Base-by-base conservation (phyloP, 2,113 vertebrate genomes). In the Nanorana parkeri region DNA sequence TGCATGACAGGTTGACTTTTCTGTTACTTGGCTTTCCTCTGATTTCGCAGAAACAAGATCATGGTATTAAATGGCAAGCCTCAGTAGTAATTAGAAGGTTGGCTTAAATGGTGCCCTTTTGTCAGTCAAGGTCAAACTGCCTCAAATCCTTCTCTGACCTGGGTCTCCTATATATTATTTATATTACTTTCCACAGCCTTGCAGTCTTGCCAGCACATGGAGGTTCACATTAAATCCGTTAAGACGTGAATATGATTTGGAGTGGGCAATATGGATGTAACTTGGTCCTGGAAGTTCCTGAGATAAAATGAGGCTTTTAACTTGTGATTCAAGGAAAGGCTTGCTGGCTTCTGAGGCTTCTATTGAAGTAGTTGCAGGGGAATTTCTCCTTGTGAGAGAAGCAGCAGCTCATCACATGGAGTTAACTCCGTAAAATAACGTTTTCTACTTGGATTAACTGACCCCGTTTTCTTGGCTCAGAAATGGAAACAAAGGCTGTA, bases 401-500 rank as follows among this genome's bases (percentile, higher is more conserved):
- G 84, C 86, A 87, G 85, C 81, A 82, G 87, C 88, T 91, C 88
- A 90, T 78, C 81, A 90, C 69, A 91, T 86, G 90, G 88, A 90
- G 89, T 90, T 93, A 93, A 91, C 86, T 88, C 89, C 88, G 89
- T 91, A 89, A 91, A 91, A 88, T 83, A 87, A 88, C 91, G 88
- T 89, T 90, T 93, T 93, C 90, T 92, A 91, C 91, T 90, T 91
- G 89, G 88, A 87, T 92, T 91, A 91, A 87, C 89, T 90, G 92
- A 93, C 92, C 92, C 87, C 92, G 87, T 92, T 93, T 91, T 85
- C 81, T 84, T 87, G 86, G 90, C 84, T 89, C 88, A 82, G 85
- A 68, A 26, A 24, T 73, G 87, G 87, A 88, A 87, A 91, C 78
- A 86, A 90, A 89, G 68, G 36, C 87, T 84, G 81, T 41, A 76